Percentiles rank a stretch among this genome's conserved stretches.
Evolutionary conservation across 2,888 invertebrate genomes (phyloP).

Genomic region (Blastobasis lacticolella): DNA sequence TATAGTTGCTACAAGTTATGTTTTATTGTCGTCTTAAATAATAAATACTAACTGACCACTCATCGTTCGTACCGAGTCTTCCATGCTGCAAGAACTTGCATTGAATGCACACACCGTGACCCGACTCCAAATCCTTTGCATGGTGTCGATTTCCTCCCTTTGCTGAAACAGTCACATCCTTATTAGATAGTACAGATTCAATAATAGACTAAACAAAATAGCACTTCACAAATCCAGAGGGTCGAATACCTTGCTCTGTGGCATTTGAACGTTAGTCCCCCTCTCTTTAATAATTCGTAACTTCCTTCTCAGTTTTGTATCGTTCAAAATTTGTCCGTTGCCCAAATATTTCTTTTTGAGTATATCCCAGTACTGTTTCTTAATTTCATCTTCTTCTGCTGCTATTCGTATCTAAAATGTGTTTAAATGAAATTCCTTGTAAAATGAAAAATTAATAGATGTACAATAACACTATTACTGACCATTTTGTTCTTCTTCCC

Average conservation of each 20-base stretch:
- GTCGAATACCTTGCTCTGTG: constrained; percentile 54
- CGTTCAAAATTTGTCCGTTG: constrained; percentile 25
- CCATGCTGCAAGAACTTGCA: constrained; percentile 34
- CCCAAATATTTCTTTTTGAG: constrained; percentile 53
- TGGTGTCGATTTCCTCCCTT: constrained; percentile 63
- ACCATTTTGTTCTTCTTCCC: constrained; percentile 62
- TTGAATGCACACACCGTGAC: constrained; percentile 62
- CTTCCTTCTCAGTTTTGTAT: constrained; percentile 43
- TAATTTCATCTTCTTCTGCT: constrained; percentile 63
- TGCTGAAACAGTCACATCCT: constrained; percentile 34
- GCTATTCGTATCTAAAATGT: constrained; percentile 45
- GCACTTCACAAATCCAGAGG: background rate
- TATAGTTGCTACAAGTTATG: no score
- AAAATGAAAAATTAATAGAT: background rate
- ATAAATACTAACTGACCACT: constrained; percentile 44
- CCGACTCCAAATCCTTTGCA: constrained; percentile 64
- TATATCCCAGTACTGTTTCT: constrained; percentile 60
- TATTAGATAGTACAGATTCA: background rate
- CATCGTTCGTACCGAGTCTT: constrained; percentile 53
- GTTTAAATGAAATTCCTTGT: background rate
- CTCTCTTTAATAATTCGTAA: constrained; percentile 58
- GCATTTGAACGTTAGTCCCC: constrained; percentile 62
- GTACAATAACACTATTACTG: constrained; percentile 12
- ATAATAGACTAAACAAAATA: no score
- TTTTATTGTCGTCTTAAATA: background rate